Evolutionary conservation across 2,888 invertebrate species (phyloP), one percentile per base, ranked within the genome.

Genomic region (Oscheius sp.): DNA sequence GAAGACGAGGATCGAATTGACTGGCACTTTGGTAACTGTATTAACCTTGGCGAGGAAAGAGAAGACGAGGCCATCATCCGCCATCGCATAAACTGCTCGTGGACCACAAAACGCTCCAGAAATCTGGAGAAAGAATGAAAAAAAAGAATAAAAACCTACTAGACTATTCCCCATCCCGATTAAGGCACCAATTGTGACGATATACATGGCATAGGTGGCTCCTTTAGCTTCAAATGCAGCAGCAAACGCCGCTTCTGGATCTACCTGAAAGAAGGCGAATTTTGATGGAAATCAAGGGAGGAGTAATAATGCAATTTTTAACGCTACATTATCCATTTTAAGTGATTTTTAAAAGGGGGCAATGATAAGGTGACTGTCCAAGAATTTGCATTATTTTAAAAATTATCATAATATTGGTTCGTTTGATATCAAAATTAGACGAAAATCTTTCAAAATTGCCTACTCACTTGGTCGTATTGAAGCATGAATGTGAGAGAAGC

Each of bases 61-160:
- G 63, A 79, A 79, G 23, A 79, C 69, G 3, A 79, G 37, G 0
- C 79, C 79, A 53, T 79, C 79, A 17, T 77, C 75, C 5, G 79
- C 79, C 77, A 79, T 79, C 10, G 79, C 79, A 34, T 76, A 79
- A 8, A 79, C 68, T 8, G 74, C 63, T 8, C 79, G 71, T 1
- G 79, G 79, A 1, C 76, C 65, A 15, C 72, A 71, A 37, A 79
- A 79, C 12, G 72, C 52, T 8, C 75, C 72, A 6, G 75, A 72
- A 6, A 79, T 20, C 76, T 76, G 48, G 25, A 68, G 61, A 34
- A 27, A 5, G 15, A n/a, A 10, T 4, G 5, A 23, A 8, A 27
- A 52, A 25, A 10, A 8, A 23, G 10, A 29, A 6, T 12, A 12
- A 29, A 29, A 10, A 5, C 20, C 53, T 45, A 74, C 73, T 20